phyloP scores from a whole-genome alignment of 2,113 vertebrate genomes.

The Dendrocopos noguchii region DNA sequence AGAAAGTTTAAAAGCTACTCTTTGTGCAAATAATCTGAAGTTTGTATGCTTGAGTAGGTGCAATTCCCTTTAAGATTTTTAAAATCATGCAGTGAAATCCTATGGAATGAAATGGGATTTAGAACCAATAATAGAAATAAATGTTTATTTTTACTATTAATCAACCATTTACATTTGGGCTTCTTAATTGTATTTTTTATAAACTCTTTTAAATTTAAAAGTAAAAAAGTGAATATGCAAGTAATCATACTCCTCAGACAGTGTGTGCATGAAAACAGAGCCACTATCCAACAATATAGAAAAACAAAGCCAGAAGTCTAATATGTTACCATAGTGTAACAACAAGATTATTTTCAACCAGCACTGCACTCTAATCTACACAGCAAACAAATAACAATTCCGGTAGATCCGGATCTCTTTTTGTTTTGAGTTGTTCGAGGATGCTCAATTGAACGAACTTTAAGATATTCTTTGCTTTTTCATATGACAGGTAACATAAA shows the following conservation, averaged over 20 bases:
- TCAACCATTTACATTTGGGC: background rate
- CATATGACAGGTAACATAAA: constrained; percentile 52
- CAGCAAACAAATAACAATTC: background rate
- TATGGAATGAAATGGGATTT: background rate
- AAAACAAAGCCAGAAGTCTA: background rate
- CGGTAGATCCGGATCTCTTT: background rate
- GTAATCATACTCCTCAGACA: background rate
- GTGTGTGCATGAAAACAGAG: background rate
- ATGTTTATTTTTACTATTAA: background rate
- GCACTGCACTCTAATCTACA: background rate
- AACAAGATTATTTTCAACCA: background rate
- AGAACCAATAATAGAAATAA: background rate
- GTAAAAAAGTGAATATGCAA: background rate
- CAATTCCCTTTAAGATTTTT: background rate
- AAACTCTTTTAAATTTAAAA: background rate
- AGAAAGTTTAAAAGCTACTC: background rate
- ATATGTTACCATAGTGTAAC: background rate
- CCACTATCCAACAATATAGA: background rate
- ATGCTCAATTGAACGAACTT: background rate
- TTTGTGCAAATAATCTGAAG: background rate
- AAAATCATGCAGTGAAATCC: background rate
- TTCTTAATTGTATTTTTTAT: background rate
- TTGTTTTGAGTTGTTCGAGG: background rate
- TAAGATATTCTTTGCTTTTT: background rate
- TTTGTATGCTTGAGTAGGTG: background rate